Conservation (phyloP, 2,888 invertebrate genomes). For the Lissocephala sabroskyi region DNA sequence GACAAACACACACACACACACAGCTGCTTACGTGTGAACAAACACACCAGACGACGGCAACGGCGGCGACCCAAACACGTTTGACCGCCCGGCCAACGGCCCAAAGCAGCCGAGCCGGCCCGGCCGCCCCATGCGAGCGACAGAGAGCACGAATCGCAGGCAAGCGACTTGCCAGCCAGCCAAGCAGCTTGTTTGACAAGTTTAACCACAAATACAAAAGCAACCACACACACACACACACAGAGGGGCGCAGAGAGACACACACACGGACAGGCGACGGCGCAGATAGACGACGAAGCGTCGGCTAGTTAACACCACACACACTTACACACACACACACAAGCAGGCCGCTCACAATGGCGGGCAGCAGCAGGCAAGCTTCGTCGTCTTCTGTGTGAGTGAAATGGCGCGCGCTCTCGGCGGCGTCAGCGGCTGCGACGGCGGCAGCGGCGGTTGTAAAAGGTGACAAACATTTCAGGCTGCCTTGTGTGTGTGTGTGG, state of each 20-base stretch:
- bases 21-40: neutral
- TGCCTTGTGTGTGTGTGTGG: slow-evolving; percentile 22
- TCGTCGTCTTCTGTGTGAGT: slow-evolving; percentile 30
- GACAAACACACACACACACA: slow-evolving; percentile 4
- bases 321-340: slow-evolving; percentile 39
- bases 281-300: slow-evolving; percentile 42
- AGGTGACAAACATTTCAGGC: slow-evolving; percentile 58
- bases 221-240: slow-evolving; percentile 14
- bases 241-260: slow-evolving; percentile 11
- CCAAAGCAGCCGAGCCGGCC: slow-evolving; percentile 7
- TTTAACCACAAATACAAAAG: slow-evolving; percentile 61
- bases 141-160: slow-evolving; percentile 11
- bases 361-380: neutral
- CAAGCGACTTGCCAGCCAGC: slow-evolving; percentile 11
- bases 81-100: slow-evolving; percentile 5
- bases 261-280: no score
- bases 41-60: neutral
- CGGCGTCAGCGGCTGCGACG: slow-evolving; percentile 1
- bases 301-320: slow-evolving; percentile 57
- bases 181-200: slow-evolving; percentile 64
- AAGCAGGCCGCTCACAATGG: neutral
- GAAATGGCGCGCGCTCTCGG: slow-evolving; percentile 32
- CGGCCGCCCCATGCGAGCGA: slow-evolving; percentile 13
- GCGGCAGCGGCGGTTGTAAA: slow-evolving; percentile 42
- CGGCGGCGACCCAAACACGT: slow-evolving; percentile 3